Evolutionary conservation across 2,113 vertebrate species (phyloP).

Genomic region (Corythaeola cristata): DNA sequence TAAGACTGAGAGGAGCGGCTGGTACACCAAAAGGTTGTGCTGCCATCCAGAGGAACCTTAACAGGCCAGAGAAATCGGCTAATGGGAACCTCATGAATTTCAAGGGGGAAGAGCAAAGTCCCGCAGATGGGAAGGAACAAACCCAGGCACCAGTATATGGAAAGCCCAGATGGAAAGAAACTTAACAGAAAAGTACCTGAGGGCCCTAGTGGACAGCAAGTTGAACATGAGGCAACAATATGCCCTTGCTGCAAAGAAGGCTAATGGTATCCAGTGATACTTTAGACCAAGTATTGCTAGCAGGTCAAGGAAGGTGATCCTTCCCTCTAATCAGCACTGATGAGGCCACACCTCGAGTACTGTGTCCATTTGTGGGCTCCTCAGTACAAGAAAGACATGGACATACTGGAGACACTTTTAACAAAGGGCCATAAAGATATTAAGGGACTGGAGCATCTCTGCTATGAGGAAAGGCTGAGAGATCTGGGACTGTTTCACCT

Average conservation of each 20-base stretch:
- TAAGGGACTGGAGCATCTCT: background rate
- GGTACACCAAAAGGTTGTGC: background rate
- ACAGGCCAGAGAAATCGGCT: background rate
- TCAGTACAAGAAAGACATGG: background rate
- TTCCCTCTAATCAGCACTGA: background rate
- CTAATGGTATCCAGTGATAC: background rate
- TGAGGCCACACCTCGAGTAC: no score
- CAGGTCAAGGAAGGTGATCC: background rate
- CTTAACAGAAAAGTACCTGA: background rate
- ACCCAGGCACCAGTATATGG: background rate
- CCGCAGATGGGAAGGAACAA: background rate
- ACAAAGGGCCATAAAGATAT: background rate
- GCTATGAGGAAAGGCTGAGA: background rate
- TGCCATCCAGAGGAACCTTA: background rate
- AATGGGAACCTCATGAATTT: background rate
- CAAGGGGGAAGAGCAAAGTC: background rate
- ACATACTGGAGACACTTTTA: background rate
- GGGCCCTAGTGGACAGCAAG: background rate
- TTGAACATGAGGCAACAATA: background rate
- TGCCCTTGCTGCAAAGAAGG: background rate
- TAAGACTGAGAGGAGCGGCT: background rate
- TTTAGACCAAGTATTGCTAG: background rate
- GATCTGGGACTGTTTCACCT: background rate
- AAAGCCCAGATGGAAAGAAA: background rate
- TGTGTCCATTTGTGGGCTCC: no score